These are phyloP conservation scores for Dasysyrphus albostriatus DNA, from an alignment of 2,888 invertebrate genomes.

Conservation along the genomic window DNA sequence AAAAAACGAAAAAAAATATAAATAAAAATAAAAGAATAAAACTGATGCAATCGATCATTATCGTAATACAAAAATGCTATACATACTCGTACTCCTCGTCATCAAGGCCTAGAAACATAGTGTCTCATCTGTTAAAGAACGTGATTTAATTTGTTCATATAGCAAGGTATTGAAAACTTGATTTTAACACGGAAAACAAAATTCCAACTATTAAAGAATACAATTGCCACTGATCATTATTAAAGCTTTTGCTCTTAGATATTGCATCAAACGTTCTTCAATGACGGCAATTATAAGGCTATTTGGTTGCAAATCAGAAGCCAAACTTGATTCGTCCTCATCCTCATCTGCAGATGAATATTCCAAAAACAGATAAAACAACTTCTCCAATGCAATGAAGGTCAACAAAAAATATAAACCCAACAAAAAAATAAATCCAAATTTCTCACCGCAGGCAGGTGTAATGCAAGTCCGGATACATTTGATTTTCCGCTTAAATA, in stretches of 20 bases:
- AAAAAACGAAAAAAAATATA: background rate
- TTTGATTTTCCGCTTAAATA: too few relatives aligned
- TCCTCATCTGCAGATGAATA: conserved; percentile 11
- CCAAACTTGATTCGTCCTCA: background rate
- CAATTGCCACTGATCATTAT: background rate
- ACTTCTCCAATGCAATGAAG: conserved; percentile 21
- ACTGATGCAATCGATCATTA: conserved; percentile 47
- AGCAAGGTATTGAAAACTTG: background rate
- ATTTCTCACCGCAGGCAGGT: background rate
- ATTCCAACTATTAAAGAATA: background rate
- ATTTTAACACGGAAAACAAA: background rate
- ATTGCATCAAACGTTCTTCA: conserved; percentile 13
- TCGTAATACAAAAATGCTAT: conserved; percentile 20
- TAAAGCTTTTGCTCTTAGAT: background rate
- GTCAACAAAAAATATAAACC: conserved; percentile 40
- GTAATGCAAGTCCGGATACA: too few relatives aligned
- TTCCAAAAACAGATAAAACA: conserved; percentile 55
- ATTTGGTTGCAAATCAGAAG: conserved; percentile 35
- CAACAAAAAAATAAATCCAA: conserved; percentile 25
- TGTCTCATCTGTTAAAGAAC: background rate
- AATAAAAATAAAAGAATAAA: background rate
- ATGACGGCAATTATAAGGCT: conserved; percentile 21
- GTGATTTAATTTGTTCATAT: background rate
- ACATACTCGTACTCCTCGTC: conserved; percentile 1
- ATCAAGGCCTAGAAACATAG: background rate